Base-by-base conservation (phyloP, 2,113 vertebrate genomes). In the Panthera tigris region DNA sequence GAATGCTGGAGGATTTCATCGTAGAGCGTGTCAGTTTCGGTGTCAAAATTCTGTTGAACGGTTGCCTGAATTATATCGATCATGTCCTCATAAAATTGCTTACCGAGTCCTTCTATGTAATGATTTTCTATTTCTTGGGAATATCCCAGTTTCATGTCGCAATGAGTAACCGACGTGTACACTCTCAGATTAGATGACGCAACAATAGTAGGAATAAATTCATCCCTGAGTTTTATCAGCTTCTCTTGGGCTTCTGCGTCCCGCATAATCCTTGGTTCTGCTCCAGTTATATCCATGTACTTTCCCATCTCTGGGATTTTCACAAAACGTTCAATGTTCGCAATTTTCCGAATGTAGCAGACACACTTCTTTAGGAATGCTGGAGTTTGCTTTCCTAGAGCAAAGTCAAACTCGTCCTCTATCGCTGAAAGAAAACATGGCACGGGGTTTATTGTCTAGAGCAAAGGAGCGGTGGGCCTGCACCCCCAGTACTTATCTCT, bases 31-130 rank as follows among this genome's bases (percentile, higher is more conserved):
- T 99, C 99, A 6, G 99, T 99, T 98, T 99, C 99, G 0, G 99
- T 99, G 97, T 99, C 99, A 98, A 99, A 99, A 98, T 99, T 99
- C 98, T 99, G 99, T 97, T 99, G 99, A 7, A 99, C 99, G 0
- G 99, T 99, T 90, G 99, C 99, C 97, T 99, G 99, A 96, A 99
- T 99, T 95, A 99, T 99, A 92, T 99, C 99, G 95, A 99, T 99
- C 99, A 99, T 99, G 98, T 99, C 99, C 98, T 99, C 99, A 81
- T 99, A 99, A 99, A 99, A 99, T 97, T 99, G 99, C 98, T 99
- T 99, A 23, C 99, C 99, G 55, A 99, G 99, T 12, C 99, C 99
- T 97, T 99, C 99, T 5, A 99, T 99, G 79, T 99, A 99, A 94
- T 99, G 99, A 89, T 99, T 99, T 98, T 99, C 99, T 94, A 99